These are phyloP conservation scores for Idaea biselata DNA, from an alignment of 2,888 invertebrate species.

Conservation along the genomic window DNA sequence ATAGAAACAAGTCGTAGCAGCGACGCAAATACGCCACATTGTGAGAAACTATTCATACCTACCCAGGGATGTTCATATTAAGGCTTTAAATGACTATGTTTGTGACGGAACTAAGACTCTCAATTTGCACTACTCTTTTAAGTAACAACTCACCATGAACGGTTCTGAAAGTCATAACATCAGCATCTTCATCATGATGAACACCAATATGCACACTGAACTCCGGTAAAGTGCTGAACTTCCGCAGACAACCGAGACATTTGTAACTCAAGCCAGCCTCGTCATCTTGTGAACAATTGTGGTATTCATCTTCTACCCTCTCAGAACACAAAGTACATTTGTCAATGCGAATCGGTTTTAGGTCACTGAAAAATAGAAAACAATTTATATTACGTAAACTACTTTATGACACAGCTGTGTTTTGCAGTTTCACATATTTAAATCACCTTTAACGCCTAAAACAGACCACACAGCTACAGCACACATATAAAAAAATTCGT, in stretches of 20 bases:
- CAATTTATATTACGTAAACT: background rate
- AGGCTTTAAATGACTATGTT: no score
- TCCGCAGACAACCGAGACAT: constrained; percentile 48
- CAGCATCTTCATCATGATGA: constrained; percentile 40
- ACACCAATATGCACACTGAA: constrained; percentile 52
- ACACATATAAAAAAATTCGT: no score
- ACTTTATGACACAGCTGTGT: no score
- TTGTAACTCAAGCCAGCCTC: constrained; percentile 17
- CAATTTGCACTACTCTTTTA: background rate
- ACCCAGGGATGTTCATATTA: no score
- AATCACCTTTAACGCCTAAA: no score
- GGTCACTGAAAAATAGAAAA: constrained; percentile 37
- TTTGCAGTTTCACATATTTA: no score
- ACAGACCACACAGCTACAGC: no score
- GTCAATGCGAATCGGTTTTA: constrained; percentile 49
- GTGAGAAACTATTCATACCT: no score
- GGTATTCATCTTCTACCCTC: constrained; percentile 18
- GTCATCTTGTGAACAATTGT: background rate
- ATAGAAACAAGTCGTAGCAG: no score
- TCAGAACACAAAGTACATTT: constrained; percentile 37
- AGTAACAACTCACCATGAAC: constrained; percentile 31
- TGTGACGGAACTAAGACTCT: no score
- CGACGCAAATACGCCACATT: no score
- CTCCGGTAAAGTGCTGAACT: constrained; percentile 32
- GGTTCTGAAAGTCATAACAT: constrained; percentile 49